Percentiles rank a stretch among this genome's conserved stretches.
phyloP scores from a whole-genome alignment of 2,797 vertebrate species.

The Microctenopoma steveboyesi region DNA sequence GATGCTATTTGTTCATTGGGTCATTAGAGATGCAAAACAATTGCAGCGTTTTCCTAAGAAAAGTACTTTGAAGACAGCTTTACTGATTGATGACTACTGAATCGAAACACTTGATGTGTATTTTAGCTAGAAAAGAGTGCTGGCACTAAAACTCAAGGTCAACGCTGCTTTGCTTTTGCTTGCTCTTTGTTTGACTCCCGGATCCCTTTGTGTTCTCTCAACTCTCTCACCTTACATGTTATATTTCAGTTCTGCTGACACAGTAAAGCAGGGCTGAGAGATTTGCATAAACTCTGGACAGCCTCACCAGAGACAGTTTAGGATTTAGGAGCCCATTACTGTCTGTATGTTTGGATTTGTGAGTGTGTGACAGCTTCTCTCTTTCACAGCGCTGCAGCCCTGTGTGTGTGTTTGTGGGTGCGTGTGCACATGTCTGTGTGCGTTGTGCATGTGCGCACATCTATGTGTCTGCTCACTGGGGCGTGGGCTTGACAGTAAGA shows the following conservation, averaged over 20 bases:
- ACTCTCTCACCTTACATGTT: constrained; percentile 16
- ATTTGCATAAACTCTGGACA: constrained; percentile 47
- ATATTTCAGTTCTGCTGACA: constrained; percentile 42
- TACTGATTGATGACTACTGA: constrained; percentile 4
- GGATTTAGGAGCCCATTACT: constrained; percentile 17
- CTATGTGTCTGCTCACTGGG: constrained; percentile 33
- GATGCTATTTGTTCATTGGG: constrained; percentile 8
- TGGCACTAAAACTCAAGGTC: constrained; percentile 24
- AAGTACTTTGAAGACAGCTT: not conserved
- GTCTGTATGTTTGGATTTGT: constrained; percentile 11
- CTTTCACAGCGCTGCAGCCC: not conserved
- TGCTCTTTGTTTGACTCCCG: constrained; percentile 28
- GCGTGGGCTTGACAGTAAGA: constrained; percentile 4
- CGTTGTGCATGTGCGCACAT: constrained; percentile 38
- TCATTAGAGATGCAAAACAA: constrained; percentile 7
- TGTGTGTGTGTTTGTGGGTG: constrained; percentile 35
- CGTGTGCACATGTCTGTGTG: constrained; percentile 39
- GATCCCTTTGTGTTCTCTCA: constrained; percentile 15
- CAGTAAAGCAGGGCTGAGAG: constrained; percentile 36
- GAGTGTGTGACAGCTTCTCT: constrained; percentile 33
- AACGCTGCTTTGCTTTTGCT: constrained; percentile 9
- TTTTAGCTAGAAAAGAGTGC: not conserved
- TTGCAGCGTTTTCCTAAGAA: not conserved
- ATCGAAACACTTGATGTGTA: constrained; percentile 5
- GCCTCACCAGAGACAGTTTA: constrained; percentile 20